A percentile compares a stretch with the other conserved stretches of the same genome.
phyloP scores from a whole-genome alignment of 2,888 invertebrate species.

The Microplitis deprimator region DNA sequence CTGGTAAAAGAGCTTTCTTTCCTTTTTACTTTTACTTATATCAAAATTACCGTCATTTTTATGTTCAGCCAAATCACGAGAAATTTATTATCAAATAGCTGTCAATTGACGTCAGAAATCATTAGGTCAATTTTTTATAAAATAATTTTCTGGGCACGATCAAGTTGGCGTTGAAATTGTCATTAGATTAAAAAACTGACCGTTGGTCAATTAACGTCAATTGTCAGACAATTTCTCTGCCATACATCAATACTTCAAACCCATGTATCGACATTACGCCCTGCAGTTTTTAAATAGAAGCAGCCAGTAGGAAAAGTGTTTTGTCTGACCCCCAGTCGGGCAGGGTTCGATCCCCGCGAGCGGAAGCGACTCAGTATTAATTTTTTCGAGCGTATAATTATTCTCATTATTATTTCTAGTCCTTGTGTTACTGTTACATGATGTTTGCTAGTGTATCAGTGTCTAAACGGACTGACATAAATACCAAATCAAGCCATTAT shows the following conservation, averaged over 20 bases:
- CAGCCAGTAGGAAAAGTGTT: slow-evolving; percentile 24
- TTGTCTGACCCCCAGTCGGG: slow-evolving; percentile 22
- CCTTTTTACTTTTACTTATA: background rate
- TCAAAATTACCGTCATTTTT: background rate
- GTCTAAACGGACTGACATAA: slow-evolving; percentile 50
- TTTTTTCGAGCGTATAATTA: background rate
- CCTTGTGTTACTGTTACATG: slow-evolving; percentile 52
- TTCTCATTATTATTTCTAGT: slow-evolving; percentile 27
- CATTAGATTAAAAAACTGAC: too few relatives aligned
- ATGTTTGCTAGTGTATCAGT: slow-evolving; percentile 48
- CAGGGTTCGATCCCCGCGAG: slow-evolving; percentile 44
- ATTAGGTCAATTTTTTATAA: too few relatives aligned
- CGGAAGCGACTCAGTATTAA: background rate
- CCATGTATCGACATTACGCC: background rate
- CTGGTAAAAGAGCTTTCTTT: background rate
- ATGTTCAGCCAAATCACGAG: too few relatives aligned
- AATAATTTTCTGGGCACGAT: too few relatives aligned
- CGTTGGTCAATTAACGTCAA: too few relatives aligned
- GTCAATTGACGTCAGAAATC: too few relatives aligned
- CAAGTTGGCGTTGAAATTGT: too few relatives aligned
- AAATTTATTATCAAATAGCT: too few relatives aligned
- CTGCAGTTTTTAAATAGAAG: background rate
- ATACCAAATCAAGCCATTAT: slow-evolving; percentile 46
- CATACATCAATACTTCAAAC: background rate
- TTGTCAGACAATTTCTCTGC: too few relatives aligned